Evolutionary conservation across 2,113 vertebrate genomes (phyloP), one percentile per base, ranked within the genome.

Genomic region (Prietella phreatophila): DNA sequence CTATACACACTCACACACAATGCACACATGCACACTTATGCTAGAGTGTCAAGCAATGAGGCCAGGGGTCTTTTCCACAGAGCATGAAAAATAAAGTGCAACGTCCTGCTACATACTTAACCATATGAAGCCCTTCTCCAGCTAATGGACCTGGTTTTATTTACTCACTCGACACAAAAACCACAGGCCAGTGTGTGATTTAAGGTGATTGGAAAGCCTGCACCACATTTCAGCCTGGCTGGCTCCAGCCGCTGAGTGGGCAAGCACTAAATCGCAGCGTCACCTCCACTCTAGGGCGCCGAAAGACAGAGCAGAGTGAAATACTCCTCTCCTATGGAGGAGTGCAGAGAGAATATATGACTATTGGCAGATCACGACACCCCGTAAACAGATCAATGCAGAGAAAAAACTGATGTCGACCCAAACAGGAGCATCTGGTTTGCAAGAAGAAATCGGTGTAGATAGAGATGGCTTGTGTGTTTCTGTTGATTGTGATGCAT

Each of bases 181-280:
- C 81, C 22, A 67, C 36, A 33, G 67, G 75, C 78, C 30, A 86
- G 60, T 75, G 15, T 75, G 36, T 89, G 85, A 91, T 89, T 89
- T 91, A 87, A 75, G 71, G 67, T 73, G 88, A 91, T 89, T 91
- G 86, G 88, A 89, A 89, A 89, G 86, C 87, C 71, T 84, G 87
- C 76, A 20, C 61, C 60, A 58, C 61, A 86, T 87, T 83, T 84
- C 75, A 79, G 73, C 78, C 60, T 47, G 76, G 55, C 61, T 73
- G 55, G 42, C 22, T 71, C 75, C 71, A 65, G 80, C 36, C 56
- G 89, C 90, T 90, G 90, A 89, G 89, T 88, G 76, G 22, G 90
- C 86, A 90, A 22, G 71, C 88, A 42, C 61, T 91, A 90, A 90
- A 89, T 90, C 83, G 85, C 71, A 19, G 47, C 85, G 81, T 90